These are phyloP conservation scores for Ridgeia piscesae DNA, from an alignment of 1,140 invertebrate genomes.

Conservation along the genomic window DNA sequence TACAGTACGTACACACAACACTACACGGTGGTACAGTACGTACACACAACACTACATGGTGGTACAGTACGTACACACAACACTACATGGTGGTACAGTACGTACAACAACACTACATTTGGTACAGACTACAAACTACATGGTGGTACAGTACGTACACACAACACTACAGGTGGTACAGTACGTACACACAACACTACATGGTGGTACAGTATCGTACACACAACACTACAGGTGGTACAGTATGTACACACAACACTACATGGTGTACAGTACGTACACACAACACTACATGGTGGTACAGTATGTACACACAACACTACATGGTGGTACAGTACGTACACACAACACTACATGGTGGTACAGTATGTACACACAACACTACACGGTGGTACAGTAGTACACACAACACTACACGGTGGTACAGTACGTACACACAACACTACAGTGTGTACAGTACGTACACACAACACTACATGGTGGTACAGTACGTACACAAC, in stretches of 20 bases:
- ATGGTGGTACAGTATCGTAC: no score
- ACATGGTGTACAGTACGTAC: no score
- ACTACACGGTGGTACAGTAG: no score
- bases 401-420: conserved; percentile 52
- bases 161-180: conserved; percentile 47
- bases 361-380: conserved; percentile 31
- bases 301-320: conserved; percentile 32
- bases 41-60: no score
- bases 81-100: no score
- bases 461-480: conserved; percentile 53
- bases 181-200: conserved; percentile 32
- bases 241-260: conserved; percentile 32
- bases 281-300: conserved; percentile 49
- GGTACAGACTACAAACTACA: no score
- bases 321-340: conserved; percentile 45
- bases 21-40: no score
- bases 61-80: no score
- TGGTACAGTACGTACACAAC: conserved; percentile 32
- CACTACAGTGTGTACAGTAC: no score
- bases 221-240: conserved; percentile 49
- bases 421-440: conserved; percentile 32
- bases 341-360: conserved; percentile 50
- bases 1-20: no score
- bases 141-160: conserved; percentile 48
- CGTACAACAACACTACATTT: no score